A percentile compares a stretch with the other conserved stretches of the same genome.
These are phyloP conservation scores for Boloria selene DNA, from an alignment of 2,888 invertebrate genomes.

Conservation along the genomic window DNA sequence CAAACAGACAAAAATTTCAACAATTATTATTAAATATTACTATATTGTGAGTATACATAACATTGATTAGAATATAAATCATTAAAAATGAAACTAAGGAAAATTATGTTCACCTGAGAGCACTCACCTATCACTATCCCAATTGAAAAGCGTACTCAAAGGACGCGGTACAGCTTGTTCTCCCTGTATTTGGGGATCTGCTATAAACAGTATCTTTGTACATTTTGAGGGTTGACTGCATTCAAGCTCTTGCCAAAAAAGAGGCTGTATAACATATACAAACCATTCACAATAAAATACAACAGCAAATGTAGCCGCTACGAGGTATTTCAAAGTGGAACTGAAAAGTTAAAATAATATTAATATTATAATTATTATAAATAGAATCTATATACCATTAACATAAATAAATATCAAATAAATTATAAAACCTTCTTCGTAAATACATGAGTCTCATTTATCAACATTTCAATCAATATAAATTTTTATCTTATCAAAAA, in stretches of 20 bases:
- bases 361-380: not conserved
- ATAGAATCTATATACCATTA: too few species aligned
- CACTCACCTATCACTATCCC: constrained; percentile 93
- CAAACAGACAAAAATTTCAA: too few species aligned
- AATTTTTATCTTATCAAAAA: constrained; percentile 14
- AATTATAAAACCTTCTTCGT: constrained; percentile 52
- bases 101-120: too few species aligned
- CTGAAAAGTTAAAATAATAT: constrained; percentile 48
- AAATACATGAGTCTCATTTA: constrained; percentile 50
- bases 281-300: constrained; percentile 82
- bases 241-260: constrained; percentile 69
- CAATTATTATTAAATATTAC: too few species aligned
- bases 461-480: constrained; percentile 16
- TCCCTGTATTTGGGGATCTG: constrained; percentile 97
- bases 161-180: constrained; percentile 86
- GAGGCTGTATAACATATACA: constrained; percentile 67
- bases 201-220: constrained; percentile 87
- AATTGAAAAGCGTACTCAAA: constrained; percentile 87
- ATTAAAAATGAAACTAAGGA: too few species aligned
- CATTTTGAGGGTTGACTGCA: constrained; percentile 79
- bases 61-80: too few species aligned
- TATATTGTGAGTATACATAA: too few species aligned
- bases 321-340: constrained; percentile 59
- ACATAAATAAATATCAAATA: too few species aligned
- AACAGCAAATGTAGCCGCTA: constrained; percentile 54